These are phyloP conservation scores for Platysternon megacephalum DNA, from an alignment of 2,113 vertebrate genomes.

Conservation along the genomic window DNA sequence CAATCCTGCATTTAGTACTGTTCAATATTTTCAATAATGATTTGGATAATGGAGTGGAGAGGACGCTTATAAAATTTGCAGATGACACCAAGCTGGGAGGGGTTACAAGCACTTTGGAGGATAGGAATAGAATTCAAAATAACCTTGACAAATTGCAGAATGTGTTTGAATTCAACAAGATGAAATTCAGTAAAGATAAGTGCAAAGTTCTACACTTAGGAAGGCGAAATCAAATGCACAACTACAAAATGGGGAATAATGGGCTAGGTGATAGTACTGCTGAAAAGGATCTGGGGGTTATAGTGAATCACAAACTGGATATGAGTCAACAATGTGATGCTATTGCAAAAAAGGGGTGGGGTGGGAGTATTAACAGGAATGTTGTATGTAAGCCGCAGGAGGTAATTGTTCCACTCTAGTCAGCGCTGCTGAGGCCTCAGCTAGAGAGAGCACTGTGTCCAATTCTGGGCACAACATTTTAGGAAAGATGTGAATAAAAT, in stretches of 20 bases:
- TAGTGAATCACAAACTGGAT: background rate
- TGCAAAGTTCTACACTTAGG: background rate
- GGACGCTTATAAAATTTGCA: background rate
- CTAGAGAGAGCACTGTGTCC: background rate
- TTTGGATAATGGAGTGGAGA: background rate
- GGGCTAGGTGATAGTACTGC: background rate
- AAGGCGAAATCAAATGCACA: background rate
- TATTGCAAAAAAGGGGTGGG: background rate
- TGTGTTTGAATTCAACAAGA: too few relatives aligned
- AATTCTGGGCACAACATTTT: background rate
- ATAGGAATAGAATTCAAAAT: too few relatives aligned
- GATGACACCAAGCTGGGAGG: background rate
- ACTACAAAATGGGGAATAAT: background rate
- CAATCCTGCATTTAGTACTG: background rate
- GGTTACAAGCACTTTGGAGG: too few relatives aligned
- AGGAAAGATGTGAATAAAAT: background rate
- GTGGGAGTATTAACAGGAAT: background rate
- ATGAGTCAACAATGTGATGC: background rate
- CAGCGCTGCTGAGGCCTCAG: background rate
- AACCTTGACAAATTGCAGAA: too few relatives aligned
- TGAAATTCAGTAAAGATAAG: too few relatives aligned
- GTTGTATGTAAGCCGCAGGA: background rate
- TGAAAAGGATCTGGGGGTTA: background rate
- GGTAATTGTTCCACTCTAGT: background rate
- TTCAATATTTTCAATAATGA: background rate